These are phyloP conservation scores for Centruroides vittatus DNA, from an alignment of 1,140 invertebrate genomes.

Conservation along the genomic window DNA sequence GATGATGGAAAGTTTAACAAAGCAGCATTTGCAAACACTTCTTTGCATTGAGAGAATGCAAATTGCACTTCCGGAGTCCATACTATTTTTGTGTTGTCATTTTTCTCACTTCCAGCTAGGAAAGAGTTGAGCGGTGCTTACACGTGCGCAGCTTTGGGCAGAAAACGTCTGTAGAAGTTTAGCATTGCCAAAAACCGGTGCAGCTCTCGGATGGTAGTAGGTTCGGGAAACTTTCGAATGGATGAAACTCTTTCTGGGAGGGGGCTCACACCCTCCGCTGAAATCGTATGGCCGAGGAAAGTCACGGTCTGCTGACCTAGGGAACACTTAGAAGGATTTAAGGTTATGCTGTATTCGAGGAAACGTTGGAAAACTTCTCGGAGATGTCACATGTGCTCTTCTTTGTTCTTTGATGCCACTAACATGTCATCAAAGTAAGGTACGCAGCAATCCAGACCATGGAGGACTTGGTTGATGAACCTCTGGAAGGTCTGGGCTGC, in stretches of 20 bases:
- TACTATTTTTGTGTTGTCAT: neutral
- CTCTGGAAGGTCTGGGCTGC: too few relatives aligned
- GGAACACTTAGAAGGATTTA: too few relatives aligned
- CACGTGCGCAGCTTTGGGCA: constrained; percentile 20
- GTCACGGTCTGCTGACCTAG: neutral
- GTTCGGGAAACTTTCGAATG: constrained; percentile 24
- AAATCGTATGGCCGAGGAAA: constrained; percentile 24
- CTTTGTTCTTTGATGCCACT: constrained; percentile 17
- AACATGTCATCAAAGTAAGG: constrained; percentile 27
- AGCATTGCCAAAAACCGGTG: constrained; percentile 25
- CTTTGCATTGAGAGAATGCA: constrained; percentile 29
- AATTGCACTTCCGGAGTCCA: constrained; percentile 14
- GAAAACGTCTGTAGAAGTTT: constrained; percentile 29
- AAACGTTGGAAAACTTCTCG: too few relatives aligned
- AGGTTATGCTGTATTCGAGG: too few relatives aligned
- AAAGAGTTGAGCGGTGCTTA: constrained; percentile 8
- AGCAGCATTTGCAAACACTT: constrained; percentile 15
- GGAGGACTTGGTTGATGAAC: constrained; percentile 19
- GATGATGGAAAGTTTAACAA: neutral
- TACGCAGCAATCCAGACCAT: constrained; percentile 24
- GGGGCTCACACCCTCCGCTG: constrained; percentile 17
- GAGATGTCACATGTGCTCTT: constrained; percentile 14
- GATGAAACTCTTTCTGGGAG: constrained; percentile 25
- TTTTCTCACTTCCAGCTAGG: neutral
- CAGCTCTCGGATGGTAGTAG: constrained; percentile 23